Evolutionary conservation across 2,113 vertebrate genomes (phyloP).

Genomic region (Monopterus albus): DNA sequence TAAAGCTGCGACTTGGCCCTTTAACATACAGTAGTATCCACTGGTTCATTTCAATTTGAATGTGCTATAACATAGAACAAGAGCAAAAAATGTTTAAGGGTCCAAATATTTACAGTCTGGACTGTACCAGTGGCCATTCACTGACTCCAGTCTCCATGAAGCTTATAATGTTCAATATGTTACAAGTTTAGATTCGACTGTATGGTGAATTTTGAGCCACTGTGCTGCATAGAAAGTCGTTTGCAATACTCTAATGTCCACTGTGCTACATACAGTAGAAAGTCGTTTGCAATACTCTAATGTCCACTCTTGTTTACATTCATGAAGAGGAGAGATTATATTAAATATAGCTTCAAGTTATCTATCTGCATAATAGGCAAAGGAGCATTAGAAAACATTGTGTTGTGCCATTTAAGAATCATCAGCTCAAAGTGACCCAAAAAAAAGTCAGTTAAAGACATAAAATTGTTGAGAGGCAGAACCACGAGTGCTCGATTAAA

Average conservation of each 20-base stretch:
- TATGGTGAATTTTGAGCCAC: not conserved
- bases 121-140: not conserved
- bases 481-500: not conserved
- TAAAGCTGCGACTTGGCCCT: too few species aligned
- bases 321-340: not conserved
- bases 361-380: not conserved
- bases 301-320: not conserved
- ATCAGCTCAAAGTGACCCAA: slow-evolving; percentile 9
- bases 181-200: not conserved
- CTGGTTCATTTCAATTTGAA: too few species aligned
- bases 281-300: not conserved
- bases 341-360: not conserved
- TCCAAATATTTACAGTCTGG: too few species aligned
- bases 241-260: too few species aligned
- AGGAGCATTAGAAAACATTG: not conserved
- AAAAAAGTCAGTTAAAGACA: slow-evolving; percentile 7
- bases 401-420: not conserved
- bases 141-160: not conserved
- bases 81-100: too few species aligned
- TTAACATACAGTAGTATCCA: too few species aligned
- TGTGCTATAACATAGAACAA: too few species aligned
- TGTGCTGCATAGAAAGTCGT: too few species aligned
- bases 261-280: not conserved
- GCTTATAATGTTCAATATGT: not conserved
- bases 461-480: not conserved